Percentiles rank a stretch among this genome's conserved stretches.
Conservation (phyloP, 2,113 vertebrate species). For the Phasianus colchicus region DNA sequence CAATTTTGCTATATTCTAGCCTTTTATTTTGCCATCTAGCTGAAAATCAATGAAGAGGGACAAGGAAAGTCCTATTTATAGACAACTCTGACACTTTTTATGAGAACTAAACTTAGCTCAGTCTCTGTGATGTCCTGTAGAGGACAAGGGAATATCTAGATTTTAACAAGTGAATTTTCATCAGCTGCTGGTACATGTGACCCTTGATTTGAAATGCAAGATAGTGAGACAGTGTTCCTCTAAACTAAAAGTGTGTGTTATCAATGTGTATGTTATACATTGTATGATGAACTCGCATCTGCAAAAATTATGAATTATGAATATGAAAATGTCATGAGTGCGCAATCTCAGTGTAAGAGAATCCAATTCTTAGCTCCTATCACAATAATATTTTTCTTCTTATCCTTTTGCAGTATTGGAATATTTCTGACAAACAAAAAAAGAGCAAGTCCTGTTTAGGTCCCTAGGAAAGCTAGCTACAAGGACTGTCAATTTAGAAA, state of each 20-base stretch:
- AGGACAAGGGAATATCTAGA: neutral
- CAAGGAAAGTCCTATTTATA: conserved; percentile 2
- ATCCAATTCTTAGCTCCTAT: neutral
- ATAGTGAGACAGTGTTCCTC: neutral
- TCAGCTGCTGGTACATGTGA: neutral
- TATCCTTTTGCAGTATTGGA: neutral
- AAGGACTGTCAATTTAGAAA: neutral
- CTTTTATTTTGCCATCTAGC: neutral
- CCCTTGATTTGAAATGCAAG: neutral
- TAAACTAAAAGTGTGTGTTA: neutral
- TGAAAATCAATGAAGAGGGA: neutral
- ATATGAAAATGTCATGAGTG: neutral
- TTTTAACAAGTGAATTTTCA: neutral
- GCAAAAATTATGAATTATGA: neutral
- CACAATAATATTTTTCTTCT: neutral
- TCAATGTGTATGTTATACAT: neutral
- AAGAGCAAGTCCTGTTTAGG: neutral
- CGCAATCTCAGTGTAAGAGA: neutral
- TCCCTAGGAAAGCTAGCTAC: neutral
- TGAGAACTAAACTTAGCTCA: neutral
- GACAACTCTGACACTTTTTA: neutral
- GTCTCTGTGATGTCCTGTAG: neutral
- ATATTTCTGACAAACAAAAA: neutral
- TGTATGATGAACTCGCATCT: neutral
- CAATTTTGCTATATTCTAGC: neutral